phyloP scores from a whole-genome alignment of 2,797 vertebrate genomes.

The Novumbra hubbsi region DNA sequence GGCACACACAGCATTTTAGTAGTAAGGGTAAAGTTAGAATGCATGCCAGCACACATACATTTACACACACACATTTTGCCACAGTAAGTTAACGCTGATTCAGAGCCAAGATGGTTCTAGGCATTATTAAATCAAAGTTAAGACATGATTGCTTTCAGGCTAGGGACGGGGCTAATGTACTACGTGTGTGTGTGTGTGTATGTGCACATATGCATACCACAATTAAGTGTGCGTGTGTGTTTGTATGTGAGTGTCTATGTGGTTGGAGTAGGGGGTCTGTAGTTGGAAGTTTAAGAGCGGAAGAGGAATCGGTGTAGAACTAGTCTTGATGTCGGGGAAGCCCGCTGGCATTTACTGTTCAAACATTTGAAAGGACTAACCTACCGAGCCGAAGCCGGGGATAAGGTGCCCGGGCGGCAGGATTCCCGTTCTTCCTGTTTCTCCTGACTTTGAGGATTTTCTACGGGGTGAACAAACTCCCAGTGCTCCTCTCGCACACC shows the following conservation, averaged over 20 bases:
- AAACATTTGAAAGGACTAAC: slow-evolving; percentile 70
- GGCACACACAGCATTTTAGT: no score
- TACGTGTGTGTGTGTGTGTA: slow-evolving; percentile 30
- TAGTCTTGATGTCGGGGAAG: slow-evolving; percentile 74
- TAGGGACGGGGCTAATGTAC: slow-evolving; percentile 36
- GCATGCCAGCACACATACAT: neutral
- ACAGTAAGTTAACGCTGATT: slow-evolving; percentile 61
- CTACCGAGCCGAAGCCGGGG: slow-evolving; percentile 48
- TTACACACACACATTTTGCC: slow-evolving; percentile 10
- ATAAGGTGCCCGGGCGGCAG: slow-evolving; percentile 49
- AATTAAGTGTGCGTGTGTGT: slow-evolving; percentile 11
- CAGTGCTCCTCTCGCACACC: slow-evolving; percentile 54
- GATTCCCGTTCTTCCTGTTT: slow-evolving; percentile 74
- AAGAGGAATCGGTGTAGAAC: slow-evolving; percentile 67
- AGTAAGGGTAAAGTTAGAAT: no score
- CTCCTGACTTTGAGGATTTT: slow-evolving; percentile 80
- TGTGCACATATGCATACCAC: neutral
- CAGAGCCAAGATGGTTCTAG: slow-evolving; percentile 66
- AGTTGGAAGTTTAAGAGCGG: slow-evolving; percentile 74
- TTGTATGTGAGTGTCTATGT: slow-evolving; percentile 25
- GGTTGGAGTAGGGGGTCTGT: slow-evolving; percentile 52
- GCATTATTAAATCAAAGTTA: slow-evolving; percentile 76
- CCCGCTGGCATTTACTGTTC: slow-evolving; percentile 72
- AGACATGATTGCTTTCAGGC: slow-evolving; percentile 60
- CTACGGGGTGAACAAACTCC: slow-evolving; percentile 66